Conservation (phyloP, 2,797 vertebrate genomes). For the Enteromius unitaeniatus region DNA sequence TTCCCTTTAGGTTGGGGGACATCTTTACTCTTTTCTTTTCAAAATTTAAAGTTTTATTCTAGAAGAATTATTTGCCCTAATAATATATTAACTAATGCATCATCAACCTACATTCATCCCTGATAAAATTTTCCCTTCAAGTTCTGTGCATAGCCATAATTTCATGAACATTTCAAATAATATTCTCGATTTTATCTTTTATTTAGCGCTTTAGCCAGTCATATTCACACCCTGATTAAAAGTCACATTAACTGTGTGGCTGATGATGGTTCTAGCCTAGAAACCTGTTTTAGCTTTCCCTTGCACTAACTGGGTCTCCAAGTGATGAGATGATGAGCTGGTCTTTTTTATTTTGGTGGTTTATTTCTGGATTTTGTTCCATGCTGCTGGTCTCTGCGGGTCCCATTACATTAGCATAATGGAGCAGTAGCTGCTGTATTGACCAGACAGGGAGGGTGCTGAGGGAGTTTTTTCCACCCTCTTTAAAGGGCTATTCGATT, state of each 20-base stretch:
- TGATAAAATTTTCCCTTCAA: background rate
- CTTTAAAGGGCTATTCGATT: slow-evolving; percentile 10
- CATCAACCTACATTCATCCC: background rate
- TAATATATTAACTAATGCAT: background rate
- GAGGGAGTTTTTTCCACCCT: background rate
- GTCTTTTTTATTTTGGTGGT: slow-evolving; percentile 46
- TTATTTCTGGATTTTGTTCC: slow-evolving; percentile 59
- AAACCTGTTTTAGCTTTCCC: slow-evolving; percentile 50
- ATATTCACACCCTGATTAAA: slow-evolving; percentile 1
- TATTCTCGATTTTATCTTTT: background rate
- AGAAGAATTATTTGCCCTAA: background rate
- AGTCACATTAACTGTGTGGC: background rate
- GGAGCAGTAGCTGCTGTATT: slow-evolving; percentile 33
- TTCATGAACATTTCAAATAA: background rate
- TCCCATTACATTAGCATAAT: slow-evolving; percentile 43
- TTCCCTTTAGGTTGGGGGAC: background rate
- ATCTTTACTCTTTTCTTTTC: background rate
- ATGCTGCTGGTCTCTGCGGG: slow-evolving; percentile 43
- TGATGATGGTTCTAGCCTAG: slow-evolving; percentile 45
- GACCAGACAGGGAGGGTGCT: slow-evolving; percentile 42
- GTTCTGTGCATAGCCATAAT: background rate
- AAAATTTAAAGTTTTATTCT: background rate
- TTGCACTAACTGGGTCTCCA: slow-evolving; percentile 36
- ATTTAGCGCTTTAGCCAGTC: background rate
- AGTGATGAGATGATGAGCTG: slow-evolving; percentile 52